Conservation (phyloP, 1,140 invertebrate genomes). For the Zaprionus lachaisei region DNA sequence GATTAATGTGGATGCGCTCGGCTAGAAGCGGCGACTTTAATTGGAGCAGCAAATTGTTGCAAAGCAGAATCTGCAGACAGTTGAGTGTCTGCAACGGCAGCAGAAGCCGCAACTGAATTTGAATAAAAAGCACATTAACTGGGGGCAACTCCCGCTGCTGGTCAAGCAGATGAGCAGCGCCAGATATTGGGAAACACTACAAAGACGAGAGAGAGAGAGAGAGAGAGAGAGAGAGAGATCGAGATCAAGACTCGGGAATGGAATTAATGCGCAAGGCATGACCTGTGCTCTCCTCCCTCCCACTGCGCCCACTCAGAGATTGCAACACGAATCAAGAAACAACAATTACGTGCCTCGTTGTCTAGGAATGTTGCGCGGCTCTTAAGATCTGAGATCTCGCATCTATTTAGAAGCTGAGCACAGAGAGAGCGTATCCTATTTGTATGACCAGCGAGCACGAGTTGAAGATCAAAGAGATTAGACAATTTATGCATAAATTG, state of each 20-base stretch:
- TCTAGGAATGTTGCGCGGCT: not conserved
- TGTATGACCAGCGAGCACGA: not conserved
- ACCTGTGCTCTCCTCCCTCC: not conserved
- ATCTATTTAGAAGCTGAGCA: not conserved
- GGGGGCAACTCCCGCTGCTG: slow-evolving; percentile 11
- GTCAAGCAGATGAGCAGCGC: slow-evolving; percentile 70
- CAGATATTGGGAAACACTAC: slow-evolving; percentile 57
- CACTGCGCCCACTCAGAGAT: not conserved
- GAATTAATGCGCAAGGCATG: not conserved
- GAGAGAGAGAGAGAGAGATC: not conserved
- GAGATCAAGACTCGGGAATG: not conserved
- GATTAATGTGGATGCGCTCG: slow-evolving; percentile 54
- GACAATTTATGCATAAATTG: not conserved
- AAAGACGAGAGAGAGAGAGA: no score
- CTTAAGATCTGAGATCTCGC: not conserved
- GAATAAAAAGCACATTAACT: slow-evolving; percentile 74
- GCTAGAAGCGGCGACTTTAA: slow-evolving; percentile 57
- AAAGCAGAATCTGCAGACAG: slow-evolving; percentile 69
- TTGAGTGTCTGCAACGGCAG: slow-evolving; percentile 44
- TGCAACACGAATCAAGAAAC: slow-evolving; percentile 39
- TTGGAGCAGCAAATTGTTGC: slow-evolving; percentile 81
- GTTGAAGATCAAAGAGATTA: not conserved
- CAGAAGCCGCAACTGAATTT: slow-evolving; percentile 48
- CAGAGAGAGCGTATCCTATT: not conserved
- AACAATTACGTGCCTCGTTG: not conserved